Evolutionary conservation across 2,888 invertebrate species (phyloP), one percentile per base, ranked within the genome.

Genomic region (Trichopria drosophilae): DNA sequence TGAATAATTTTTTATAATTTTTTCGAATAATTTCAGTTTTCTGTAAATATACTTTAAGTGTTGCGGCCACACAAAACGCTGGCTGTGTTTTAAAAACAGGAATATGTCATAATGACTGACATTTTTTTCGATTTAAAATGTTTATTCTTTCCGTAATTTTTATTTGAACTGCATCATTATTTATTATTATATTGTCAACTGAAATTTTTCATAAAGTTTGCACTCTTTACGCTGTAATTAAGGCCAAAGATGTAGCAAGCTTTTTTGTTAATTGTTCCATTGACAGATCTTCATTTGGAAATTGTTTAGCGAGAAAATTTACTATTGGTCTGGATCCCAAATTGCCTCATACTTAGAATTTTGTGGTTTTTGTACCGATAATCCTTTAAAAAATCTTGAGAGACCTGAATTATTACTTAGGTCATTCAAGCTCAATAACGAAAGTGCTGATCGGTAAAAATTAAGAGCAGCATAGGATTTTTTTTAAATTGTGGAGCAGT

Each of bases 311-410:
- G 3, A 46, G 16, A 7, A 26, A 28, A 4, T 3, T 9, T 3
- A 43, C 9, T 10, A 47, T 43, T 3, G 3, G 1, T 26, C 18
- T 1, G 67, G 64, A 37, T 70, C 59, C 67, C 68, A 68, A 0
- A 52, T 64, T 5, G 32, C 12, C 18, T 64, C 46, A 43, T 68
- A 62, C 41, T 44, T 59, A 2, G 59, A 53, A 32, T 23, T 51
- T n/a, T 35, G 44, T 2, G 55, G 51, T 26, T 49, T 51, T 22
- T 29, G 9, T 9, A 23, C 6, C 9, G 51, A 12, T 1, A 35
- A 44, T 1, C 49, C 49, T 32, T 49, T 52, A 24, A 41, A 51
- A 36, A 55, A 44, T 29, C 55, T n/a, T n/a, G n/a, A n/a, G n/a
- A n/a, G n/a, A n/a, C n/a, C n/a, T n/a, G n/a, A n/a, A n/a, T n/a